Percentiles rank a stretch among this genome's conserved stretches.
phyloP scores from a whole-genome alignment of 2,888 invertebrate species.

The Leptinotarsa rubiginosa region DNA sequence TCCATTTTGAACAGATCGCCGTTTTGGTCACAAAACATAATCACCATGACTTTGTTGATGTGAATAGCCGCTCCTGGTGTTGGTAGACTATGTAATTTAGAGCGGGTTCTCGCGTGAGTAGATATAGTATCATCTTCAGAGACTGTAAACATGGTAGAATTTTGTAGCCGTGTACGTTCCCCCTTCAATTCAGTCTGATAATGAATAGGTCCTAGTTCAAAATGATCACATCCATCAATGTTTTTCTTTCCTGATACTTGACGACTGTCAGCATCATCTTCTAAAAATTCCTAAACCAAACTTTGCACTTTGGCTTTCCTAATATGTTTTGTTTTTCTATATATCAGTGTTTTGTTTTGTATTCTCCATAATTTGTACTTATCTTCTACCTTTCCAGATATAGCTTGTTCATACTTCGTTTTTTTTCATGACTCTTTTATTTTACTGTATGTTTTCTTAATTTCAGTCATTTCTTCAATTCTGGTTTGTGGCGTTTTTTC shows the following conservation, averaged over 20 bases:
- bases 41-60: not conserved
- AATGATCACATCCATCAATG: not conserved
- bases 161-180: not conserved
- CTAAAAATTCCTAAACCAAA: not conserved
- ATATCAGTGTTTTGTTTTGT: conserved; percentile 1
- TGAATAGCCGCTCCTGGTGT: too few species aligned
- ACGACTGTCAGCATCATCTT: not conserved
- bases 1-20: not conserved
- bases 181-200: not conserved
- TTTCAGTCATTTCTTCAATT: too few species aligned
- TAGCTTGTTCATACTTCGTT: conserved; percentile 6
- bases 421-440: too few species aligned
- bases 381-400: conserved; percentile 12
- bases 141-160: not conserved
- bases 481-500: too few species aligned
- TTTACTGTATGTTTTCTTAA: too few species aligned
- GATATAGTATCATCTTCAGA: not conserved
- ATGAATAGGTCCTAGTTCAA: not conserved
- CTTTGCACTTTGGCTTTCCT: not conserved
- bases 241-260: not conserved
- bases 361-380: conserved; percentile 21
- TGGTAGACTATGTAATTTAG: not conserved
- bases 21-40: not conserved
- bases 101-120: not conserved
- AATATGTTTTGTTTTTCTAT: not conserved